Evolutionary conservation across 2,888 invertebrate species (phyloP).

Genomic region (Ennomos quercinarius): DNA sequence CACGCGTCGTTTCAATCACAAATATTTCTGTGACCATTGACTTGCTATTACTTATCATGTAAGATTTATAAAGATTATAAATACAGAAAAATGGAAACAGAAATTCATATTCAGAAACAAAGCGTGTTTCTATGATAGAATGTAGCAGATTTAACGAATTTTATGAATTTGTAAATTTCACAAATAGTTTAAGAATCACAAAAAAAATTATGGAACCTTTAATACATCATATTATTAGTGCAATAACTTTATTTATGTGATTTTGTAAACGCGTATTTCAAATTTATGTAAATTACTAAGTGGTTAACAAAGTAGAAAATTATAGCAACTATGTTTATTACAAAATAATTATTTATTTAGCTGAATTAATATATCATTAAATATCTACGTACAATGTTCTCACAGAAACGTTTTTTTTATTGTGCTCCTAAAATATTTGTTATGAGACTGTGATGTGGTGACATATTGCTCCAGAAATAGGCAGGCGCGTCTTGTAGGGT

Average conservation of each 20-base stretch:
- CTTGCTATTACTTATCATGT: conserved; percentile 23
- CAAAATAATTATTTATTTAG: conserved; percentile 74
- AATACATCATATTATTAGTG: conserved; percentile 40
- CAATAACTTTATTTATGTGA: conserved; percentile 37
- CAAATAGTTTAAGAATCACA: conserved; percentile 52
- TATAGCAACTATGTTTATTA: conserved; percentile 53
- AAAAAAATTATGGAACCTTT: conserved; percentile 49
- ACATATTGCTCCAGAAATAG: no score
- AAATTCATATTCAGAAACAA: conserved; percentile 45
- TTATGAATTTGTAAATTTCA: conserved; percentile 40
- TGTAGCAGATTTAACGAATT: conserved; percentile 45
- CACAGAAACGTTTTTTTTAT: conserved; percentile 48
- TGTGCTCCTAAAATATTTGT: neutral
- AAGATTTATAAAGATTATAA: conserved; percentile 43
- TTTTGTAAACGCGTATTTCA: conserved; percentile 44
- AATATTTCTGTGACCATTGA: conserved; percentile 50
- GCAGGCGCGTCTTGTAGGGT: no score
- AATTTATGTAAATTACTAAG: conserved; percentile 62
- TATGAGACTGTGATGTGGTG: no score
- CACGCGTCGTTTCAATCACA: conserved; percentile 48
- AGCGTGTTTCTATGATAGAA: conserved; percentile 54
- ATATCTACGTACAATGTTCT: conserved; percentile 69
- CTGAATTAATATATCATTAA: conserved; percentile 75
- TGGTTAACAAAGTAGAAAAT: conserved; percentile 48
- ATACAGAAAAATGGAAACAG: conserved; percentile 49